phyloP scores from a whole-genome alignment of 2,888 invertebrate genomes.

The Yponomeuta plumbellus region DNA sequence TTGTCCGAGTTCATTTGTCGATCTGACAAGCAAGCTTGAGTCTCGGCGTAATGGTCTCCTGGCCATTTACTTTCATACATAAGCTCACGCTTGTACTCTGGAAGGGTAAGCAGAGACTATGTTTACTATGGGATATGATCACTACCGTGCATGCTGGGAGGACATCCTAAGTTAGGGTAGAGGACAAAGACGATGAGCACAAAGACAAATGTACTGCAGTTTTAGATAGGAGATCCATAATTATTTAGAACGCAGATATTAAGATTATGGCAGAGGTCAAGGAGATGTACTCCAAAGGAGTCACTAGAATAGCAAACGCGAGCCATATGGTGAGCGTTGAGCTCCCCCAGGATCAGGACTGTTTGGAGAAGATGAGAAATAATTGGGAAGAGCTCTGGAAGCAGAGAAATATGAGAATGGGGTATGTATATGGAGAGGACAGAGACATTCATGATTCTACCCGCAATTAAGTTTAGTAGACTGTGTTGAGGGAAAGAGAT shows the following conservation, averaged over 20 bases:
- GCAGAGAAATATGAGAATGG: neutral
- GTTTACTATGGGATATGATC: slow-evolving; percentile 13
- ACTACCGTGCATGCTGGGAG: slow-evolving; percentile 4
- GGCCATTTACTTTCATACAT: no score
- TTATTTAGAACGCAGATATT: no score
- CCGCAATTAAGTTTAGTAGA: neutral
- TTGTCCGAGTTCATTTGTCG: no score
- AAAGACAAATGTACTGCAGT: slow-evolving; percentile 10
- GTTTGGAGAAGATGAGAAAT: neutral
- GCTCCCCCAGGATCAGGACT: neutral
- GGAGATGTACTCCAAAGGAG: no score
- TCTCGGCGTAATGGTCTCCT: no score
- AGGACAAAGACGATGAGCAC: neutral
- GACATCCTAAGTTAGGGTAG: neutral
- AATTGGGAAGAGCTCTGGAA: slow-evolving; percentile 2
- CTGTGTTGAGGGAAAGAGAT: neutral
- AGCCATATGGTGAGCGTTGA: no score
- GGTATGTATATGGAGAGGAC: neutral
- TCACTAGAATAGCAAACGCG: no score
- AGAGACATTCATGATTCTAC: neutral
- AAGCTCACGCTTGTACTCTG: no score
- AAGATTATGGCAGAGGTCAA: no score
- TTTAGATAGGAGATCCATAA: no score
- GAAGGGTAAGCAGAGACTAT: no score
- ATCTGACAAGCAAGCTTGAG: no score